A percentile compares a stretch with the other conserved stretches of the same genome.
phyloP scores from a whole-genome alignment of 2,888 invertebrate species.

The Drosophila tanythrix region DNA sequence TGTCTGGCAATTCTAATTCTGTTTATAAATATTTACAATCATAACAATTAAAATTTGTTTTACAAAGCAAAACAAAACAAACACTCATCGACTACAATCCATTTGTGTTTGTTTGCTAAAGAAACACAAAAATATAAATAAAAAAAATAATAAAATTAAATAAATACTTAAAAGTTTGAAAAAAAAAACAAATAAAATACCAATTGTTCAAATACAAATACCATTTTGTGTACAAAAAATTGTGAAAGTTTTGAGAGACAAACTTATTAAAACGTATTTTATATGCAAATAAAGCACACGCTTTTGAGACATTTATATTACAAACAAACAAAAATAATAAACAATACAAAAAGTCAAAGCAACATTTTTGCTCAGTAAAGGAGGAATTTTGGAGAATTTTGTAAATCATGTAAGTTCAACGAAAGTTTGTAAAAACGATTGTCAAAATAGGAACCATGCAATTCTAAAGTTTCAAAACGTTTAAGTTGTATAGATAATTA shows the following conservation, averaged over 20 bases:
- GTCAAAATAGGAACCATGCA: neutral
- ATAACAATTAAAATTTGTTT: slow-evolving; percentile 53
- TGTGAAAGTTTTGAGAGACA: slow-evolving; percentile 37
- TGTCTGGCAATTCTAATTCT: slow-evolving; percentile 36
- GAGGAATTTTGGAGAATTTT: slow-evolving; percentile 31
- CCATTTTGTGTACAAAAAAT: slow-evolving; percentile 17
- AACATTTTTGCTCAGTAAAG: slow-evolving; percentile 36
- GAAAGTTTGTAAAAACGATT: neutral
- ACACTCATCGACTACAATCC: slow-evolving; percentile 26
- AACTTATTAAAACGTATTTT: slow-evolving; percentile 32
- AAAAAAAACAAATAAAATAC: slow-evolving; percentile 8
- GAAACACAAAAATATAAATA: slow-evolving; percentile 22
- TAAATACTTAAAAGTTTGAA: slow-evolving; percentile 15
- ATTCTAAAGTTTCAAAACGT: neutral
- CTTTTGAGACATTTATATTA: slow-evolving; percentile 43
- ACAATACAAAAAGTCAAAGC: neutral
- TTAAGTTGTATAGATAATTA: neutral
- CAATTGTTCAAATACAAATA: slow-evolving; percentile 14
- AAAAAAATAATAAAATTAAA: slow-evolving; percentile 5
- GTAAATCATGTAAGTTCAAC: slow-evolving; percentile 48
- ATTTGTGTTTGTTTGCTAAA: slow-evolving; percentile 55
- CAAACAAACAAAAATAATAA: neutral
- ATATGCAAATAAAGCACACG: slow-evolving; percentile 33
- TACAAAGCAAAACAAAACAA: slow-evolving; percentile 40
- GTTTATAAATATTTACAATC: slow-evolving; percentile 60